phyloP scores from a whole-genome alignment of 2,113 vertebrate genomes.

The Sinocyclocheilus maitianheensis region DNA sequence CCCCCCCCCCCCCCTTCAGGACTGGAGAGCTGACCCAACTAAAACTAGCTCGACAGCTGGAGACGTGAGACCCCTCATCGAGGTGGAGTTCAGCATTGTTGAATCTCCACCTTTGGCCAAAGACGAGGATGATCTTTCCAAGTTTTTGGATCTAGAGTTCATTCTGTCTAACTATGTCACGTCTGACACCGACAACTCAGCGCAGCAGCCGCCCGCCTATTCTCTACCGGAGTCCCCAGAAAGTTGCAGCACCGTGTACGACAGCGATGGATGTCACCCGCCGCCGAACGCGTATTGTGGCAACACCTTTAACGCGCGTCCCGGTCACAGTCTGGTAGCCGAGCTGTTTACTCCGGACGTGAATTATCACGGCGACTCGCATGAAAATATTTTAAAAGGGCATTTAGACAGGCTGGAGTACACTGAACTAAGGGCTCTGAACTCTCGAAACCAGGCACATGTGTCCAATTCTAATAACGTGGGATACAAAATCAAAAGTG shows the following conservation, averaged over 20 bases:
- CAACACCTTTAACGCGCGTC: slow-evolving; percentile 66
- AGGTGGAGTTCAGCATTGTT: slow-evolving; percentile 76
- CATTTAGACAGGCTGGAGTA: slow-evolving; percentile 75
- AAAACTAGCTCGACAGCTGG: slow-evolving; percentile 54
- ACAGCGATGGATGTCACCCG: slow-evolving; percentile 76
- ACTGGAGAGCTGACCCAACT: slow-evolving; percentile 66
- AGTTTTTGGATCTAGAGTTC: slow-evolving; percentile 88
- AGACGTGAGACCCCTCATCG: slow-evolving; percentile 64
- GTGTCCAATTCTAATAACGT: slow-evolving; percentile 60
- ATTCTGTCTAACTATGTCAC: slow-evolving; percentile 84
- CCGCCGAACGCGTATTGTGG: slow-evolving; percentile 53
- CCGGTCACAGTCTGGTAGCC: slow-evolving; percentile 82
- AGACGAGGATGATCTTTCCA: slow-evolving; percentile 87
- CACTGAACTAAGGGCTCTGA: slow-evolving; percentile 78
- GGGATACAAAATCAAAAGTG: slow-evolving; percentile 85
- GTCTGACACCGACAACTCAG: slow-evolving; percentile 57
- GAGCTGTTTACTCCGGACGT: slow-evolving; percentile 85
- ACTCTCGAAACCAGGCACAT: slow-evolving; percentile 53
- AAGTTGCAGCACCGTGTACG: slow-evolving; percentile 80
- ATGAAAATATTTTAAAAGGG: slow-evolving; percentile 61
- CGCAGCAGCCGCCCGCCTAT: slow-evolving; percentile 71
- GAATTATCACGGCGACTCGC: slow-evolving; percentile 67
- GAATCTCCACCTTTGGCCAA: slow-evolving; percentile 69
- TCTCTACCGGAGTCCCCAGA: slow-evolving; percentile 88
- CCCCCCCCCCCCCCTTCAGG: slow-evolving; percentile 30